Evolutionary conservation across 1,140 invertebrate species (phyloP), one percentile per base, ranked within the genome.

Genomic region (Aphis craccivora): DNA sequence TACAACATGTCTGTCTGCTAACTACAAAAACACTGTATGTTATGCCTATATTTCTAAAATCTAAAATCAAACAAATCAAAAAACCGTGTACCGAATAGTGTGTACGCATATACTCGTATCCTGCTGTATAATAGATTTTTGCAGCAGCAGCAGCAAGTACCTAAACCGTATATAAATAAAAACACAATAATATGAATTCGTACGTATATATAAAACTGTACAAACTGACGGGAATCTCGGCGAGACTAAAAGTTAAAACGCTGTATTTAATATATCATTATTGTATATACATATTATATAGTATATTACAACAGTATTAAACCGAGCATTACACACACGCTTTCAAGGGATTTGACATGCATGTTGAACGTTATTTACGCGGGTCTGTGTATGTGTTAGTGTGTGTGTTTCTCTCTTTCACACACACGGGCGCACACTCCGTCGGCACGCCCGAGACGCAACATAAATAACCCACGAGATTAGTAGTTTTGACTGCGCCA

Each of bases 311-410:
- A 20, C 60, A n/a, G 60, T 40, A 83, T 83, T 83, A 22, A 37
- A 83, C n/a, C 22, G 81, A 83, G 37, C 81, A 40, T 83, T 83
- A n/a, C n/a, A 76, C 60, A 76, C 60, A n/a, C 60, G 60, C 60
- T 18, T n/a, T 40, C 18, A n/a, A 87, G 84, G 84, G 84, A 87
- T 45, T 87, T n/a, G 84, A 91, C 60, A n/a, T 45, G 60, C 90
- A 25, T n/a, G 90, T 91, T 67, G 90, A 43, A 91, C 40, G 60
- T 81, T 91, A 91, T 91, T 91, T 91, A 91, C 90, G n/a, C 43
- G n/a, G 40, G 9, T 45, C 37, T 91, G 23, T 60, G 35, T 18
- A 22, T 84, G 37, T 83, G 37, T 43, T 11, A 20, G 11, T 35
- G 11, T 87, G 4, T 87, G 30, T 43, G 37, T 84, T 43, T 30